Evolutionary conservation across 1,140 invertebrate species (phyloP), one percentile per base, ranked within the genome.

Genomic region (Lucilia sericata): DNA sequence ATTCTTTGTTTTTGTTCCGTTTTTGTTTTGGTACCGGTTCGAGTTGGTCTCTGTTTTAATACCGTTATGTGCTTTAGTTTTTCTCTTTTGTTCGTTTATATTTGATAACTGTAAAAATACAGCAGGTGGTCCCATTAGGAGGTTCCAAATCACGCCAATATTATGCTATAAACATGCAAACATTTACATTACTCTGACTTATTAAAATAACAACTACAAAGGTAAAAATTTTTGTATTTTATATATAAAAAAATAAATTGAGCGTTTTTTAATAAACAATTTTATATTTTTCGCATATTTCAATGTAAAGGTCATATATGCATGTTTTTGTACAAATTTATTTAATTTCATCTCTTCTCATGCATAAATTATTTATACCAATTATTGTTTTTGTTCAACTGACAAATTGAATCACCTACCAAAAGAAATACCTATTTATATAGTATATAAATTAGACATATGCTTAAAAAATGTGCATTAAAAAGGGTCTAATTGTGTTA

Each of bases 301-400:
- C 65, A 70, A 70, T 70, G 65, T 70, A 70, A 70, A 70, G 65
- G 65, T 70, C 65, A 70, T 70, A 70, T 25, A 70, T 70, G 13
- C 12, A 12, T 10, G 51, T 55, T 49, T 49, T 49, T 49, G 25
- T 30, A 30, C 25, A 30, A 30, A 30, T 30, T 30, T 30, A 30
- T 30, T 49, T n/a, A n/a, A n/a, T n/a, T n/a, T n/a, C n/a, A 13
- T 7, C 14, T 51, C 49, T 12, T 55, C 51, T n/a, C 13, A 55
- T 55, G 51, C 51, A 17, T 42, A 8, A 3, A 7, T 2, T 30
- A 30, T 30, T 30, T 30, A 42, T n/a, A 55, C 51, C 5, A 55
- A 30, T 30, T 30, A 2, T 30, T 30, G 25, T 55, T 55, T 55
- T 55, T 12, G 7, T 55, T 55, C 51, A 10, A 17, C 51, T 55